A percentile compares a stretch with the other conserved stretches of the same genome.
phyloP scores from a whole-genome alignment of 2,888 invertebrate species.

The Agrotis segetum region DNA sequence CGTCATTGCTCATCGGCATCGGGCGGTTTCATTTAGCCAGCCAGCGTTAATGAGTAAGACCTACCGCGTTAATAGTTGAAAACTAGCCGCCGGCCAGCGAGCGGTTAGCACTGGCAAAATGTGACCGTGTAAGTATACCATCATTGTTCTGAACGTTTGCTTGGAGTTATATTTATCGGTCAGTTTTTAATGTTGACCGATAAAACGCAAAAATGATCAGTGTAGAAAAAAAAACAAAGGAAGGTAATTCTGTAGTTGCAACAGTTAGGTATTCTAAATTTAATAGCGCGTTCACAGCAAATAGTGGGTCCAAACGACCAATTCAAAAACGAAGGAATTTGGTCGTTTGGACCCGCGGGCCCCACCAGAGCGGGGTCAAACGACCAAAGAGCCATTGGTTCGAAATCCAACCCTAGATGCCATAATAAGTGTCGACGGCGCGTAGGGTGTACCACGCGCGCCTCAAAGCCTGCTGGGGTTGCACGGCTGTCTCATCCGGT shows the following conservation, averaged over 20 bases:
- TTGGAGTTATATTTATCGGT: conserved; percentile 51
- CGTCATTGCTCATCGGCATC: conserved; percentile 70
- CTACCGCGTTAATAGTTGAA: conserved; percentile 88
- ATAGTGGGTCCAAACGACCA: too few relatives aligned
- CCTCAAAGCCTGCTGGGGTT: too few relatives aligned
- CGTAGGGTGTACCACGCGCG: too few relatives aligned
- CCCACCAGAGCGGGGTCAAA: too few relatives aligned
- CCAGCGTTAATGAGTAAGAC: conserved; percentile 87
- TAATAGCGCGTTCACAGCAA: too few relatives aligned
- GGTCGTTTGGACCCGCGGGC: too few relatives aligned
- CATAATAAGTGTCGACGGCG: too few relatives aligned
- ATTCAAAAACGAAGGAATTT: too few relatives aligned
- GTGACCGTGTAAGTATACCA: conserved; percentile 69
- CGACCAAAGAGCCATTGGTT: too few relatives aligned
- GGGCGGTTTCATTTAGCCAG: conserved; percentile 84
- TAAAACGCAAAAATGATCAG: neutral
- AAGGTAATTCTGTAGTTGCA: neutral
- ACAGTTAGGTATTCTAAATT: too few relatives aligned
- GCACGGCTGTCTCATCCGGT: too few relatives aligned
- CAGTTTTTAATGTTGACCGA: conserved; percentile 33
- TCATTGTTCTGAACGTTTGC: conserved; percentile 66
- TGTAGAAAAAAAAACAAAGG: neutral
- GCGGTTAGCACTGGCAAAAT: conserved; percentile 78
- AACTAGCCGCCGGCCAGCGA: conserved; percentile 85
- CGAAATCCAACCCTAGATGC: too few relatives aligned